These are phyloP conservation scores for Orientallactaga bullata DNA, from an alignment of 2,113 vertebrate species.

Conservation along the genomic window DNA sequence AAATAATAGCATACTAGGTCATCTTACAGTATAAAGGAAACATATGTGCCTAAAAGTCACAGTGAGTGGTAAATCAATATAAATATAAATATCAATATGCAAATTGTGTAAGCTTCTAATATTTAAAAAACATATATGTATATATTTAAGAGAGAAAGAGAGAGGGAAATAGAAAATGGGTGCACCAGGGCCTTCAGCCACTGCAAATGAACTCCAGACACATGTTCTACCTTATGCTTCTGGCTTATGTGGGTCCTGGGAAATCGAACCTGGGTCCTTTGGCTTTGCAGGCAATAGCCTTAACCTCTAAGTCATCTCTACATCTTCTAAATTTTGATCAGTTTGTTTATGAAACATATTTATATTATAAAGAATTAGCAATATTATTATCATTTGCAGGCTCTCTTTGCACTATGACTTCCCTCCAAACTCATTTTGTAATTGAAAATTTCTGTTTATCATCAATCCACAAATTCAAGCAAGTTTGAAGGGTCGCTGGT, in stretches of 20 bases:
- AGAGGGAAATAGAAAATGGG: too few species aligned
- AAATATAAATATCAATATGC: not conserved
- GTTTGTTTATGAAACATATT: not conserved
- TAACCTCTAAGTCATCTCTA: too few species aligned
- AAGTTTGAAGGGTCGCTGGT: not conserved
- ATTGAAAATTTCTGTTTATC: constrained; percentile 9
- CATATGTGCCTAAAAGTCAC: not conserved
- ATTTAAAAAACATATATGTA: not conserved
- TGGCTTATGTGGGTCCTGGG: too few species aligned
- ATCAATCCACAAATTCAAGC: not conserved
- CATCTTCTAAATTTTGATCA: not conserved
- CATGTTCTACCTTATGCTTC: too few species aligned
- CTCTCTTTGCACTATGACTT: not conserved
- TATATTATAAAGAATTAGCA: not conserved
- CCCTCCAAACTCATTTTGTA: not conserved
- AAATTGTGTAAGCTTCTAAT: not conserved
- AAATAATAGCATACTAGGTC: not conserved
- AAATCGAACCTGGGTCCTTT: too few species aligned
- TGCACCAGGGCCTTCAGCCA: too few species aligned
- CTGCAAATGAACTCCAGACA: too few species aligned
- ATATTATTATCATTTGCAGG: not conserved
- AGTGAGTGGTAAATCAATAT: not conserved
- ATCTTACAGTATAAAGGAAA: not conserved
- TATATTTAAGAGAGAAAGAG: too few species aligned
- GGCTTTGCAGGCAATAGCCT: too few species aligned